Percentiles rank a stretch among this genome's conserved stretches.
Evolutionary conservation across 2,888 invertebrate species (phyloP).

Genomic region (Parnassius smintheus): DNA sequence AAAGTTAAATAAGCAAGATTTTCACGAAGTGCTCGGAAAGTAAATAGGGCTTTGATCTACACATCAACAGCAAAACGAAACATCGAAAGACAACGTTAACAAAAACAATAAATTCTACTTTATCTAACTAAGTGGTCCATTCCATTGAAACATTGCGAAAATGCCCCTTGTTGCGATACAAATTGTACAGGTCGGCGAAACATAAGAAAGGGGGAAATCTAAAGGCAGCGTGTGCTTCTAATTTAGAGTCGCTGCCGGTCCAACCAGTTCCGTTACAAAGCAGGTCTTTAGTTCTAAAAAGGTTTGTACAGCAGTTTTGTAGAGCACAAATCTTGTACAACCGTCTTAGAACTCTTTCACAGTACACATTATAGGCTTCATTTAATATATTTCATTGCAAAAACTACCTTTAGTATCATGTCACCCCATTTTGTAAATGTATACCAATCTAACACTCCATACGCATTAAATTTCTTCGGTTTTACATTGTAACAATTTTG

Average conservation of each 20-base stretch:
- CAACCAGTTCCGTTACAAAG: slow-evolving; percentile 66
- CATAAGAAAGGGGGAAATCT: slow-evolving; percentile 64
- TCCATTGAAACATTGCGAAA: slow-evolving; percentile 72
- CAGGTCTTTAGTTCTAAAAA: slow-evolving; percentile 48
- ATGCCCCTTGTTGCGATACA: slow-evolving; percentile 63
- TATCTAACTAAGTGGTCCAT: slow-evolving; percentile 53
- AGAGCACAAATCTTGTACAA: slow-evolving; percentile 35
- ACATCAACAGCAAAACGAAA: slow-evolving; percentile 37
- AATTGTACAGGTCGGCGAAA: slow-evolving; percentile 56
- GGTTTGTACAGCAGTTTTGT: slow-evolving; percentile 45
- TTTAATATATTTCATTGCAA: slow-evolving; percentile 18
- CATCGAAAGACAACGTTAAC: slow-evolving; percentile 38
- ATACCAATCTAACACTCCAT: not conserved
- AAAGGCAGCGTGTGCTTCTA: slow-evolving; percentile 50
- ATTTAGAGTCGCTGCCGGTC: slow-evolving; percentile 55
- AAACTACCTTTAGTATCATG: not conserved
- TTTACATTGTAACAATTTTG: slow-evolving; percentile 8
- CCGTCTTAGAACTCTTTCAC: slow-evolving; percentile 18
- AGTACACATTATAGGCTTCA: slow-evolving; percentile 29
- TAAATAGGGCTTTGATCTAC: slow-evolving; percentile 32
- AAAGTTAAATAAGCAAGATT: no score
- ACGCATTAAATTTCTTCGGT: not conserved
- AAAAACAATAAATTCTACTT: slow-evolving; percentile 45
- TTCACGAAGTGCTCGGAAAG: not conserved
- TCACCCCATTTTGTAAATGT: not conserved